Evolutionary conservation across 2,113 vertebrate genomes (phyloP), one percentile per base, ranked within the genome.

Genomic region (Proterorhinus semilunaris): DNA sequence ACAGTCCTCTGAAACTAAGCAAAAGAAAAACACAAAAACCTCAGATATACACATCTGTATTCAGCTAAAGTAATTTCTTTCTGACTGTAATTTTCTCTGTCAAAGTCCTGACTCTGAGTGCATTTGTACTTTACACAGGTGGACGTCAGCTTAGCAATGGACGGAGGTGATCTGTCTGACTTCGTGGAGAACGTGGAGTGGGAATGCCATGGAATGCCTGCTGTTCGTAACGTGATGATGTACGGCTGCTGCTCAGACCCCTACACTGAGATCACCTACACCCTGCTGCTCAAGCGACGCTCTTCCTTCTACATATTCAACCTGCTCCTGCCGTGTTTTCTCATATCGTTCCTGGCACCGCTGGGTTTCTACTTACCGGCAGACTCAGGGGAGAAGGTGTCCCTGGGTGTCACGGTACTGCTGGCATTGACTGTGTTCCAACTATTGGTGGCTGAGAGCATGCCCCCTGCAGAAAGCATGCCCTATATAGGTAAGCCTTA

Each of bases 231-330:
- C 0, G 93, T 99, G 45, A 96, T 95, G 83, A 96, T 95, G 78
- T 99, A 99, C 0, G 98, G 98, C 75, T 99, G 98, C 89, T 99
- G 98, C 91, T 96, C 98, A 0, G 98, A 99, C 79, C 96, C 98
- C 0, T 99, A 99, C 83, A 97, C 98, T 0, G 98, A 99, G 54
- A 93, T 99, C 80, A 99, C 98, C 3, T 99, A 96, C 91, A 99
- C 94, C 0, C 84, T 99, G 79, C 94, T 94, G 44, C 94, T 99
- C 67, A 98, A 99, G 92, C 93, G 98, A 8, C 95, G 95, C 54
- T 99, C 96, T 10, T 95, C 95, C 0, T 99, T 99, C 90, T 99
- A 99, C 81, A 96, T 99, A 52, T 98, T 98, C 91, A 99, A 99
- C 79, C 83, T 99, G 65, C 92, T 99, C 53, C 91, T 99, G 53